Evolutionary conservation across 2,797 vertebrate genomes (phyloP), one percentile per base, ranked within the genome.

Genomic region (Hippoglossus hippoglossus): DNA sequence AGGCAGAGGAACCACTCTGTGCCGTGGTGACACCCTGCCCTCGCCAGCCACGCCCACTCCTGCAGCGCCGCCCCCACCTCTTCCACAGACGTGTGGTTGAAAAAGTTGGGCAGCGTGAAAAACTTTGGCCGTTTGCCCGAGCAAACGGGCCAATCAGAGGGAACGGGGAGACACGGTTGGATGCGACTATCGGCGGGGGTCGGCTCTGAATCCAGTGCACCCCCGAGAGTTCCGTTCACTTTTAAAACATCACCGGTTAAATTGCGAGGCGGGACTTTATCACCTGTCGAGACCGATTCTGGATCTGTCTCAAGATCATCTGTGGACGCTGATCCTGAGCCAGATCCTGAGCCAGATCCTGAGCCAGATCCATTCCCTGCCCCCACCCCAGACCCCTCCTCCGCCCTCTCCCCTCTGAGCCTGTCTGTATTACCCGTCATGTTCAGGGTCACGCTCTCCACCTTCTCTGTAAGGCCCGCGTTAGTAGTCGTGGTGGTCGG

Each of bases 1-100:
- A 96, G 95, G 90, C 97, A 98, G 82, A 97, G 92, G 90, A 98
- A 97, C 94, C 94, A 94, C 86, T 96, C 92, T 64, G 95, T 57
- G 76, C 93, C 91, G 74, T 71, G 94, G 93, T 97, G 96, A 87
- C 97, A 97, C 75, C 65, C 89, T 0, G 91, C 92, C 81, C 19
- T 87, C 44, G 93, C 88, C 59, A 97, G 94, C 91, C 89, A 90
- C 73, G 82, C 94, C 97, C 96, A 97, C 57, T 94, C 93, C 82
- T 41, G 83, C 41, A 94, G 84, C 34, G 91, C 87, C 0, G 31
- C 93, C 82, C 61, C 57, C 70, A 95, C 93, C 91, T 97, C 93
- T 49, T 80, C 90, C 75, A 87, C 58, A 4, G 87, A 91, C 10
- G 88, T n/a, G 47, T 97, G 96, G 75, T 52, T 93, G 57, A 97